These are phyloP conservation scores for Pan troglodytes DNA, from an alignment of 2,113 vertebrate species.

Conservation along the genomic window NHGRI_mPanTro3-v2.1_pri NC_072403.2:142861001-142861500, in stretches of 20 bases:
- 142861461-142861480: background rate
- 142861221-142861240: background rate
- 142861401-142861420: background rate
- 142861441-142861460: background rate
- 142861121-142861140: background rate
- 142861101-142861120: background rate
- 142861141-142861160: background rate
- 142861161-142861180: background rate
- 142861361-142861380: background rate
- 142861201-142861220: background rate
- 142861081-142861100: background rate
- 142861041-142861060: conserved; percentile 59
- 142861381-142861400: background rate
- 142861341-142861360: background rate
- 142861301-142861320: background rate
- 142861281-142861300: background rate
- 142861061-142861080: conserved; percentile 52
- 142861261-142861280: background rate
- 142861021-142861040: conserved; percentile 57
- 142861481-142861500: background rate
- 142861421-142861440: background rate
- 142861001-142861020: conserved; percentile 50
- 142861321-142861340: background rate
- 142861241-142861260: background rate
- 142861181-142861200: background rate